Percentiles rank a stretch among this genome's conserved stretches.
phyloP scores from a whole-genome alignment of 2,113 vertebrate species.

The Oceanites oceanicus region DNA sequence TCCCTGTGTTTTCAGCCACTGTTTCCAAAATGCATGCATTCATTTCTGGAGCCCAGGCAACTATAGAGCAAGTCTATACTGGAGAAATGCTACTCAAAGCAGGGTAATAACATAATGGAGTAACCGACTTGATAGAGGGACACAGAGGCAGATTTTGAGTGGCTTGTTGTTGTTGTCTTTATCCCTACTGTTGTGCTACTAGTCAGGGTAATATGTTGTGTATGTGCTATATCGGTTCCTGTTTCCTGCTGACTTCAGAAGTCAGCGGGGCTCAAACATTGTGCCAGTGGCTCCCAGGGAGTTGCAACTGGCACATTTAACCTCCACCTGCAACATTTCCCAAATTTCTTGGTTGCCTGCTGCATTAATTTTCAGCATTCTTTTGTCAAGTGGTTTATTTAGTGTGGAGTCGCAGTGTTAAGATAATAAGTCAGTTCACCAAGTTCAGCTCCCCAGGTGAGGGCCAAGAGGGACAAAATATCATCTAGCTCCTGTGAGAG shows the following conservation, averaged over 20 bases:
- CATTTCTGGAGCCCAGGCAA: neutral
- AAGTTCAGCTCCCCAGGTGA: neutral
- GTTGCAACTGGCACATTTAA: neutral
- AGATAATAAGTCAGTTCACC: neutral
- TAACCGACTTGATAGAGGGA: neutral
- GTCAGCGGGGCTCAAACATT: neutral
- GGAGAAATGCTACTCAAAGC: neutral
- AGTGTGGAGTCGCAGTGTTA: neutral
- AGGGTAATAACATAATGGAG: neutral
- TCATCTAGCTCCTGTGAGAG: neutral
- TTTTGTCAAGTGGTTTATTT: neutral
- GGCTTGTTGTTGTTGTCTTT: neutral
- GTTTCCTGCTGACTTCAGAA: neutral
- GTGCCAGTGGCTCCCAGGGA: neutral
- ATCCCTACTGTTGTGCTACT: neutral
- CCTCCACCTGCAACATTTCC: neutral
- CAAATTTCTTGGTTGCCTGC: neutral
- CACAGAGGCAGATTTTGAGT: neutral
- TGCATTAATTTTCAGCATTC: neutral
- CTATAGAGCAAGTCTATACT: too few species aligned
- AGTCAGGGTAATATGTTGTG: rapidly evolving
- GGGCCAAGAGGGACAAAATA: neutral
- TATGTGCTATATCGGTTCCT: neutral
- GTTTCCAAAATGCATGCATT: neutral
- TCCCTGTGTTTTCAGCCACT: neutral